These are phyloP conservation scores for Seira ritae DNA, from an alignment of 2,888 invertebrate species.

Conservation along the genomic window DNA sequence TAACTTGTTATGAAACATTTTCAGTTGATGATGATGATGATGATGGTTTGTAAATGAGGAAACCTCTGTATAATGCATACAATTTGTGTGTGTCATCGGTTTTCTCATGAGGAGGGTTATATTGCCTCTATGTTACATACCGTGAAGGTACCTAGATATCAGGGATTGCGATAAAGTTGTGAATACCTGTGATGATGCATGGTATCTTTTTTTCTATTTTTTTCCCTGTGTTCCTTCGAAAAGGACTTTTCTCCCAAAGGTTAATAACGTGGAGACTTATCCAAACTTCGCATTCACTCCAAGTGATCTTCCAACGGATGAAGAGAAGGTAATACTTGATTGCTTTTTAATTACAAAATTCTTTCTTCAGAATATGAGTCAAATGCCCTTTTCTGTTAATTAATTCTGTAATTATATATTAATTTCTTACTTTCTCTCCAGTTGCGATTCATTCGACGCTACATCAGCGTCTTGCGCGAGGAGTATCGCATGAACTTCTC, in stretches of 20 bases:
- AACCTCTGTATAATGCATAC: constrained; percentile 41
- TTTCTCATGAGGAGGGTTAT: constrained; percentile 49
- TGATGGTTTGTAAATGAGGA: constrained; percentile 39
- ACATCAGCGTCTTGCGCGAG: constrained; percentile 77
- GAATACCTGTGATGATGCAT: constrained; percentile 22
- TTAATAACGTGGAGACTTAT: constrained; percentile 82
- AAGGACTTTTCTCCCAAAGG: constrained; percentile 77
- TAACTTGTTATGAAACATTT: constrained; percentile 49
- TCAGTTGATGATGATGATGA: constrained; percentile 57
- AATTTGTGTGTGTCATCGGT: constrained; percentile 42
- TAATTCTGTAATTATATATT: background rate
- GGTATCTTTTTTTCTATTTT: constrained; percentile 30
- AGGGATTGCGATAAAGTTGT: constrained; percentile 31
- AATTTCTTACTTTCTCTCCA: constrained; percentile 74
- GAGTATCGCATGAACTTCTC: constrained; percentile 75
- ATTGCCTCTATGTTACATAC: constrained; percentile 37
- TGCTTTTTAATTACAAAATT: background rate
- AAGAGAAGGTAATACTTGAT: constrained; percentile 83
- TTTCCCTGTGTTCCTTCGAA: constrained; percentile 38
- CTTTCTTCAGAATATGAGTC: background rate
- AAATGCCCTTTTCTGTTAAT: background rate
- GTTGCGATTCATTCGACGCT: constrained; percentile 79
- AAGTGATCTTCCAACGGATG: constrained; percentile 84
- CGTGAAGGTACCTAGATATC: constrained; percentile 54
- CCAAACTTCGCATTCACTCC: constrained; percentile 86